A percentile compares a stretch with the other conserved stretches of the same genome.
phyloP scores from a whole-genome alignment of 2,113 vertebrate species.

The Silurus meridionalis region DNA sequence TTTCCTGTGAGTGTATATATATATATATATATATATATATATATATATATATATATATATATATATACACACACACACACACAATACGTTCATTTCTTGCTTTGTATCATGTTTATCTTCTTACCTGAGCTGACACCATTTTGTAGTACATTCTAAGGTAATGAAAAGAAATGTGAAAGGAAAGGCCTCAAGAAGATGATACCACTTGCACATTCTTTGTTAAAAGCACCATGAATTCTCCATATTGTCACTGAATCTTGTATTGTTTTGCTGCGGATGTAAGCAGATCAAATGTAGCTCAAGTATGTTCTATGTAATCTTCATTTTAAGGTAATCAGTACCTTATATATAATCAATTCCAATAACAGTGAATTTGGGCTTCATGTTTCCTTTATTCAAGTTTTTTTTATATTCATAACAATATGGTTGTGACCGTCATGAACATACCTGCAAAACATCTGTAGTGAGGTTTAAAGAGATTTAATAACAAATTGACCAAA shows the following conservation, averaged over 20 bases:
- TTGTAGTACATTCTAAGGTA: conserved; percentile 20
- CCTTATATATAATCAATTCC: neutral
- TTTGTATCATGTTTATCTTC: conserved; percentile 37
- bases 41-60: too few relatives aligned
- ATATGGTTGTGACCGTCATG: neutral
- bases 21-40: too few relatives aligned
- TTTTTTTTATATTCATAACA: neutral
- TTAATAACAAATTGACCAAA: neutral
- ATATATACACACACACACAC: too few relatives aligned
- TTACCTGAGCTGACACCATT: neutral
- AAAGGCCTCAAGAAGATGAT: conserved; percentile 68
- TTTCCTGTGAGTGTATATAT: neutral
- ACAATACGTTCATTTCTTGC: conserved; percentile 3
- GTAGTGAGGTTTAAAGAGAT: neutral
- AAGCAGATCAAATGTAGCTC: neutral
- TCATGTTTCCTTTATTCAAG: neutral
- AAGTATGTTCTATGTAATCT: neutral
- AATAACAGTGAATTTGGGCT: neutral
- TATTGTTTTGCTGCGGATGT: neutral
- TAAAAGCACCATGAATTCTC: neutral
- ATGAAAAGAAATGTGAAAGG: neutral
- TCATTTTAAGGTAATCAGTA: too few relatives aligned
- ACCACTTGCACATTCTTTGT: conserved; percentile 62
- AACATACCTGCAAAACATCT: neutral
- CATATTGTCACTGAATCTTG: neutral